phyloP scores from a whole-genome alignment of 2,113 vertebrate species.

The Heloderma charlesbogerti region DNA sequence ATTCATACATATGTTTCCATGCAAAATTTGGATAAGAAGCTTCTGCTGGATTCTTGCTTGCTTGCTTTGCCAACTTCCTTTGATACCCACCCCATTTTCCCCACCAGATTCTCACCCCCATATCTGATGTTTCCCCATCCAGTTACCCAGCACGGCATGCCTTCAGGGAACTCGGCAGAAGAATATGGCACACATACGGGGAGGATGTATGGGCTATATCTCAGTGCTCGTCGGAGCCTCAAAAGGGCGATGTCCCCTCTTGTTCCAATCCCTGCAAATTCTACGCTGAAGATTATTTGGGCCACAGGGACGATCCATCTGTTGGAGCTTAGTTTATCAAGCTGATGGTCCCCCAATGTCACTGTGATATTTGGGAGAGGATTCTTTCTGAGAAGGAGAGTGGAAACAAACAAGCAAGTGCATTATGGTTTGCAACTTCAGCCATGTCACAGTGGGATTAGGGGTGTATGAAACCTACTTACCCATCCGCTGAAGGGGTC shows the following conservation, averaged over 20 bases:
- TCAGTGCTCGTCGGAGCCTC: constrained; percentile 44
- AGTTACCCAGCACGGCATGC: constrained; percentile 65
- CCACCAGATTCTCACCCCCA: constrained; percentile 49
- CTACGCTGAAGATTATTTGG: not conserved
- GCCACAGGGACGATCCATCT: not conserved
- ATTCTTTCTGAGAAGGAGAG: not conserved
- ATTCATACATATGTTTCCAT: not conserved
- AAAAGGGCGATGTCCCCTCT: constrained; percentile 66
- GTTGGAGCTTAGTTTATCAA: not conserved
- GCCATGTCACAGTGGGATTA: too few species aligned
- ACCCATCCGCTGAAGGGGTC: too few species aligned
- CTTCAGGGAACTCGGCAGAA: not conserved
- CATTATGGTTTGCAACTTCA: not conserved
- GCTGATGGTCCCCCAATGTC: not conserved
- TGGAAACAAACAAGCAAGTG: not conserved
- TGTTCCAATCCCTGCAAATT: not conserved
- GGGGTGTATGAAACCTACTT: too few species aligned
- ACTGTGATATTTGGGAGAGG: not conserved
- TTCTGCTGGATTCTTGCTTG: not conserved
- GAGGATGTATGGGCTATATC: constrained; percentile 47
- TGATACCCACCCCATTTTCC: not conserved
- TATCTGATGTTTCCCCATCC: constrained; percentile 67
- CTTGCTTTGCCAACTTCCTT: not conserved
- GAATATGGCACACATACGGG: constrained; percentile 63
- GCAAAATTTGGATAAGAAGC: not conserved